Evolutionary conservation across 2,113 vertebrate genomes (phyloP).

Genomic region (Smithornis capensis): DNA sequence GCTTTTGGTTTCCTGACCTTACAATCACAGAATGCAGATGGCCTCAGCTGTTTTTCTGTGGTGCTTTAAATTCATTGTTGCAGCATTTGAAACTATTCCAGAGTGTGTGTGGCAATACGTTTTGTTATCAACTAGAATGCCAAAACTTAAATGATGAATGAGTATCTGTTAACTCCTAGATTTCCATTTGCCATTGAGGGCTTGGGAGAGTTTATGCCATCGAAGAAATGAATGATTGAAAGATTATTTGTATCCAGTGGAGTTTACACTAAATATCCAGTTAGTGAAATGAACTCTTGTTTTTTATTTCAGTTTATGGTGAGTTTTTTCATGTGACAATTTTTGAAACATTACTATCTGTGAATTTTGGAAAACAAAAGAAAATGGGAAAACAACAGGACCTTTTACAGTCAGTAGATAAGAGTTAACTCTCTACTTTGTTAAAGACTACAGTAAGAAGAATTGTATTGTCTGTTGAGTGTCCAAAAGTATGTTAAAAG

Average conservation of each 20-base stretch:
- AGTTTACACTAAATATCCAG: not conserved
- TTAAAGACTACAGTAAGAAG: not conserved
- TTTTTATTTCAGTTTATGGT: not conserved
- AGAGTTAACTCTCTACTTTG: not conserved
- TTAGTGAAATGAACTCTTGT: not conserved
- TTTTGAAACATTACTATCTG: not conserved
- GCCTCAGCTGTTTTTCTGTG: not conserved
- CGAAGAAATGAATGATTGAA: not conserved
- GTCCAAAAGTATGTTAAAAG: not conserved
- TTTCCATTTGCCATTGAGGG: not conserved
- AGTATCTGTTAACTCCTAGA: not conserved
- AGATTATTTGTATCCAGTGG: not conserved
- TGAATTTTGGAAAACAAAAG: not conserved
- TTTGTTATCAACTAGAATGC: not conserved
- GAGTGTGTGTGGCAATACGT: not conserved
- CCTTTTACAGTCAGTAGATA: not conserved
- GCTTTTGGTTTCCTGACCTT: constrained; percentile 20
- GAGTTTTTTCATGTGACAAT: not conserved
- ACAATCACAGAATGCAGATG: not conserved
- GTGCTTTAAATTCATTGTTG: not conserved
- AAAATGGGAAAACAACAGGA: not conserved
- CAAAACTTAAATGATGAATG: not conserved
- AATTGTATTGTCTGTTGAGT: not conserved
- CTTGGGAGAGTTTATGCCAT: not conserved
- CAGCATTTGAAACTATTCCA: not conserved